These are phyloP conservation scores for Platichthys stellatus DNA, from an alignment of 2,113 vertebrate species.

Conservation along the genomic window DNA sequence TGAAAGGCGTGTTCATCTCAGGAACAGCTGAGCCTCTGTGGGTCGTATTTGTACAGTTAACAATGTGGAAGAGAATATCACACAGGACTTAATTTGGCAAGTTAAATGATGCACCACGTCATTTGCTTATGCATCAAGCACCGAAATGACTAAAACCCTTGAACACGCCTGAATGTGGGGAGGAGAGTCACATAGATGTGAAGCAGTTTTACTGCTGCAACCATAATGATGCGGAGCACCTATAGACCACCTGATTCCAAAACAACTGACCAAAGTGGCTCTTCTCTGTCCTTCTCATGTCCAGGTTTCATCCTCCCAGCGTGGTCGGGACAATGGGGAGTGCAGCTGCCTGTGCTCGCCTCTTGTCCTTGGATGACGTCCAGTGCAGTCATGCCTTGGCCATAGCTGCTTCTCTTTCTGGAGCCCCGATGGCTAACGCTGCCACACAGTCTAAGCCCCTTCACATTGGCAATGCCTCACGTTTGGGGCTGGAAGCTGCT, in stretches of 20 bases:
- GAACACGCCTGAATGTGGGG: slow-evolving; percentile 20
- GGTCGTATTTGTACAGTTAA: slow-evolving; percentile 36
- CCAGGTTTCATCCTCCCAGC: slow-evolving; percentile 90
- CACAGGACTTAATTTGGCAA: slow-evolving; percentile 4
- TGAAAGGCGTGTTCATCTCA: slow-evolving; percentile 21
- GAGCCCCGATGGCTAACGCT: slow-evolving; percentile 92
- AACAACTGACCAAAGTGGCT: slow-evolving; percentile 26
- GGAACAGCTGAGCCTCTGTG: slow-evolving; percentile 40
- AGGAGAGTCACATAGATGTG: background rate
- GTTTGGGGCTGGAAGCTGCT: slow-evolving; percentile 88
- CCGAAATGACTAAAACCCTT: slow-evolving; percentile 34
- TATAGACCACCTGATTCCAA: slow-evolving; percentile 6
- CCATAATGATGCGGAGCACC: background rate
- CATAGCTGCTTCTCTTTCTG: slow-evolving; percentile 87
- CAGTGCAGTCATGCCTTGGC: slow-evolving; percentile 86
- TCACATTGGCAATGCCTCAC: slow-evolving; percentile 87
- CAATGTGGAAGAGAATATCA: slow-evolving; percentile 34
- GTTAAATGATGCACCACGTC: slow-evolving; percentile 20
- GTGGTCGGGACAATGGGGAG: slow-evolving; percentile 91
- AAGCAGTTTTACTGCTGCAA: slow-evolving; percentile 7
- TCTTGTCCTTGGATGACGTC: slow-evolving; percentile 79
- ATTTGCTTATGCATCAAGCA: slow-evolving; percentile 38
- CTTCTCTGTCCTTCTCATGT: slow-evolving; percentile 4
- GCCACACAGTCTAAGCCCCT: slow-evolving; percentile 90
- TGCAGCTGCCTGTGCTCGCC: slow-evolving; percentile 85